phyloP scores from a whole-genome alignment of 2,888 invertebrate species.

The Nemoura dubitans region DNA sequence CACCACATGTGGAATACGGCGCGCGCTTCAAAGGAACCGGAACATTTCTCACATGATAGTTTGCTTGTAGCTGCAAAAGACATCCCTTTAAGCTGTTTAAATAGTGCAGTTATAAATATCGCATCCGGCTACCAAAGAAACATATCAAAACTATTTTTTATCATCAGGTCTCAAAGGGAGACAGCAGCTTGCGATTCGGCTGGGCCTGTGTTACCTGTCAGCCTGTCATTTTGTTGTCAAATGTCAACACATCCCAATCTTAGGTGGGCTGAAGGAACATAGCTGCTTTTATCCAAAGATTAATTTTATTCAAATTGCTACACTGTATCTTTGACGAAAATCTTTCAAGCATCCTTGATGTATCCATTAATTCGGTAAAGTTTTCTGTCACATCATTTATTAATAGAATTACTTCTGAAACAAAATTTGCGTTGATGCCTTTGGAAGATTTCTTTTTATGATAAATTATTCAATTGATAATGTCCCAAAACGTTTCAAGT shows the following conservation, averaged over 20 bases:
- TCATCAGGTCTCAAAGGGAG: slow-evolving; percentile 26
- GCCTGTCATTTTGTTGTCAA: background rate
- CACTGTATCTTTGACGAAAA: background rate
- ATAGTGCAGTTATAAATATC: slow-evolving; percentile 41
- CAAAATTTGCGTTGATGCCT: background rate
- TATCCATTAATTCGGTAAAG: background rate
- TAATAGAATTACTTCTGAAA: background rate
- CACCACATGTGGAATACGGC: slow-evolving; percentile 17
- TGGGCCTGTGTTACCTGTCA: slow-evolving; percentile 21
- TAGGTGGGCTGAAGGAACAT: background rate
- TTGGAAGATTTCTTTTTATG: background rate
- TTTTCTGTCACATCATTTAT: background rate
- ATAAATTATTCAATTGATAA: background rate
- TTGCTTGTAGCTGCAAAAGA: slow-evolving; percentile 38
- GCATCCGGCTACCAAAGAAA: slow-evolving; percentile 36
- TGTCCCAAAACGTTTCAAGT: background rate
- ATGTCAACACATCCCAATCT: background rate
- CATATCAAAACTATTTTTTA: slow-evolving; percentile 26
- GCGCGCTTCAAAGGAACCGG: slow-evolving; percentile 32
- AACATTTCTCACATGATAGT: slow-evolving; percentile 19
- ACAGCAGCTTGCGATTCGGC: background rate
- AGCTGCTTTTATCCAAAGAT: background rate
- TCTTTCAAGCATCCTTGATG: background rate
- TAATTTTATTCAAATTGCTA: background rate
- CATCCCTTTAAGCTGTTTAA: slow-evolving; percentile 23